Conservation (phyloP, 2,113 vertebrate species). For the Chamaea fasciata region DNA sequence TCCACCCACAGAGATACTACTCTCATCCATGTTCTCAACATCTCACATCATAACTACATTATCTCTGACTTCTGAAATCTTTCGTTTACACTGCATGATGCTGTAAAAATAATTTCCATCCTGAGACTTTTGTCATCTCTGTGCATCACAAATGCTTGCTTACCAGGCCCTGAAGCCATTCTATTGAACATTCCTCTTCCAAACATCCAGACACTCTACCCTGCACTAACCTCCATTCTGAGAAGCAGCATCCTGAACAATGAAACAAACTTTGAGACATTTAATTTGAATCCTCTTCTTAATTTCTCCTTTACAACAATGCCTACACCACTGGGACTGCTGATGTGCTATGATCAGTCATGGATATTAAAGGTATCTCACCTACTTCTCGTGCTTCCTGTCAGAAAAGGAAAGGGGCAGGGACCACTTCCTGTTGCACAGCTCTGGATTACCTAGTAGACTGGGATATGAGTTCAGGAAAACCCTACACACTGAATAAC, state of each 20-base stretch:
- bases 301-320: neutral
- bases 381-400: neutral
- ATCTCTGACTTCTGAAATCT: neutral
- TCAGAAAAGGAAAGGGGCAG: neutral
- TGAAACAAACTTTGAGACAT: neutral
- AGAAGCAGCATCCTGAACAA: neutral
- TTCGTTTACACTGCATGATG: neutral
- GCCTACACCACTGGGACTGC: neutral
- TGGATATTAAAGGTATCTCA: neutral
- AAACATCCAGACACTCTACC: neutral
- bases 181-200: neutral
- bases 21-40: neutral
- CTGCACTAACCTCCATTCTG: neutral
- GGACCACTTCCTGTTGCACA: neutral
- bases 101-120: neutral
- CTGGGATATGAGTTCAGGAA: neutral
- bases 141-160: neutral
- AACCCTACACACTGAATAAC: neutral
- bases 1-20: neutral
- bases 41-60: neutral
- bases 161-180: no score
- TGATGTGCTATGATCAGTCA: neutral
- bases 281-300: neutral
- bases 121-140: neutral
- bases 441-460: neutral